A percentile compares a stretch with the other conserved stretches of the same genome.
These are phyloP conservation scores for Hydra vulgaris DNA, from an alignment of 30 jellyfish, hydroid and myxozoan genomes.

Conservation along the genomic window DNA sequence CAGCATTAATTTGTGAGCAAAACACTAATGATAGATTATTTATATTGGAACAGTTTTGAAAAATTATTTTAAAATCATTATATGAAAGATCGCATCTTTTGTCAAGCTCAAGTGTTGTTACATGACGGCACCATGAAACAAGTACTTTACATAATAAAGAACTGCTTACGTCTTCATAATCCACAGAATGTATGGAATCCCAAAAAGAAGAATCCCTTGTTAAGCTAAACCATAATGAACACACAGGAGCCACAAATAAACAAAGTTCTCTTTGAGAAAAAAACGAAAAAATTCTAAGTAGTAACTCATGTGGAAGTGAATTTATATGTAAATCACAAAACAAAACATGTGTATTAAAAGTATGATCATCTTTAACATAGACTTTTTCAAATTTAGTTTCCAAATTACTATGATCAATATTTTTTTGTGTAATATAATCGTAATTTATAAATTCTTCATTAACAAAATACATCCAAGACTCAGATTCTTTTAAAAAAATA, in stretches of 20 bases:
- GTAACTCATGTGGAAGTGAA: slow-evolving; percentile 49
- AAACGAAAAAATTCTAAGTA: slow-evolving; percentile 45
- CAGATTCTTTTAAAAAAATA: slow-evolving; percentile 10
- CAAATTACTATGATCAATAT: not conserved
- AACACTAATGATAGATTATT: slow-evolving; percentile 58
- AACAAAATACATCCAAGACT: slow-evolving; percentile 10
- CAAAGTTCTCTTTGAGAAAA: slow-evolving; percentile 63
- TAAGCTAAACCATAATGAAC: slow-evolving; percentile 47
- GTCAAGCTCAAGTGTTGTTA: slow-evolving; percentile 35
- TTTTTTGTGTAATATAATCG: not conserved
- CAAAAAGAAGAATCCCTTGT: slow-evolving; percentile 63
- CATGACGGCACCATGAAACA: slow-evolving; percentile 58
- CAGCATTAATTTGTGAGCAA: slow-evolving; percentile 50
- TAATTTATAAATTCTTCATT: not conserved
- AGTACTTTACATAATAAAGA: slow-evolving; percentile 47
- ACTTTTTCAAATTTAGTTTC: not conserved
- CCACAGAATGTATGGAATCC: slow-evolving; percentile 40
- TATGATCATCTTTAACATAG: not conserved
- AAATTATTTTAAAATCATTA: slow-evolving; percentile 26
- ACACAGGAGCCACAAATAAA: slow-evolving; percentile 70
- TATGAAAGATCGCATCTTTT: slow-evolving; percentile 33
- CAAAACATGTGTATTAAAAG: not conserved
- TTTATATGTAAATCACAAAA: not conserved
- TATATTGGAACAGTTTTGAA: slow-evolving; percentile 38
- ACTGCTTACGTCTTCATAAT: slow-evolving; percentile 47